Conservation (phyloP, 2,113 vertebrate genomes). For the Hirundichthys speculiger region DNA sequence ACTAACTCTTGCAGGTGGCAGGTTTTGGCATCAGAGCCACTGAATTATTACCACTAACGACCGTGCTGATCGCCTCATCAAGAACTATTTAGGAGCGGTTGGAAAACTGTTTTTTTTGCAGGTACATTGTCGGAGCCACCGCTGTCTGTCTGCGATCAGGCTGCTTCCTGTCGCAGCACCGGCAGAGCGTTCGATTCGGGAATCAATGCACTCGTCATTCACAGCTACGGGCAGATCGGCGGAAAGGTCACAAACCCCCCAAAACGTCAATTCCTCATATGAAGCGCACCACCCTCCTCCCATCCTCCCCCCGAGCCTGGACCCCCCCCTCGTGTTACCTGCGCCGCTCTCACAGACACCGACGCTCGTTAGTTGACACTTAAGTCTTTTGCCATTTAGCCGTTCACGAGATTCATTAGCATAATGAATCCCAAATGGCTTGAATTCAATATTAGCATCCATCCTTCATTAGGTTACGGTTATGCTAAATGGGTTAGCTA, state of each 20-base stretch:
- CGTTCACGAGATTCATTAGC: conserved; percentile 53
- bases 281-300: conserved; percentile 30
- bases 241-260: conserved; percentile 70
- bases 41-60: too few species aligned
- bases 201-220: conserved; percentile 75
- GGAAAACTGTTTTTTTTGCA: too few species aligned
- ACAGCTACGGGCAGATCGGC: conserved; percentile 61
- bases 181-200: conserved; percentile 35
- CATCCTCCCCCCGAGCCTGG: not conserved
- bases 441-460: conserved; percentile 63
- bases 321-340: conserved; percentile 14
- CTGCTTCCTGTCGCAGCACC: conserved; percentile 3
- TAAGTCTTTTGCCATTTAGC: conserved; percentile 44
- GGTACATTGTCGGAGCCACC: too few species aligned
- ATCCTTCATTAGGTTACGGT: conserved; percentile 60
- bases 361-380: conserved; percentile 43
- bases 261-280: conserved; percentile 58
- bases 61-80: too few species aligned
- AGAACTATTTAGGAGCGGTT: too few species aligned
- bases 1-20: too few species aligned
- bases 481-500: conserved; percentile 55
- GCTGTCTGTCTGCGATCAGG: not conserved
- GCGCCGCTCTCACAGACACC: conserved; percentile 10
- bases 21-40: too few species aligned
- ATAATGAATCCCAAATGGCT: conserved; percentile 63